phyloP scores from a whole-genome alignment of 2,797 vertebrate species.

The Anabas testudineus region DNA sequence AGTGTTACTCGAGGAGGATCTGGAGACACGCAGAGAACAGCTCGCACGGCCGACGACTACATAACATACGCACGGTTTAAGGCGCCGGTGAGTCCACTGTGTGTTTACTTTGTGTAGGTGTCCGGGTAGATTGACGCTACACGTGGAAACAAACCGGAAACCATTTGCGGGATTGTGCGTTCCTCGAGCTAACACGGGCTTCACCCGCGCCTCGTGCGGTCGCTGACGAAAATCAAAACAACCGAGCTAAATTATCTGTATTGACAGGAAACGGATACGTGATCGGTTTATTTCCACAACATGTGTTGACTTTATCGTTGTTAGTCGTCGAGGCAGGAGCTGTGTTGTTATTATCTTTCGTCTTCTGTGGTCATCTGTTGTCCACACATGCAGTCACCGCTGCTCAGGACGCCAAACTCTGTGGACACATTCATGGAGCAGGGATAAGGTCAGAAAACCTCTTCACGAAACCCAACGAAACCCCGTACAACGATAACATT shows the following conservation, averaged over 20 bases:
- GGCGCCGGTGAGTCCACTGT: accelerated
- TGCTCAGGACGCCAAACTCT: constrained; percentile 20
- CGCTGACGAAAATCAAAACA: not conserved
- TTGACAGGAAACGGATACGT: accelerated
- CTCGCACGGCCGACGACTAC: not conserved
- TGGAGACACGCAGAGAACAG: constrained; percentile 29
- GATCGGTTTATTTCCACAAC: accelerated
- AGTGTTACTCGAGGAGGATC: constrained; percentile 25
- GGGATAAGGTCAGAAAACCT: constrained; percentile 30
- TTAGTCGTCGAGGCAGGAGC: not conserved
- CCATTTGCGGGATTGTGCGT: not conserved
- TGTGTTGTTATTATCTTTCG: not conserved
- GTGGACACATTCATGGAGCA: constrained; percentile 62
- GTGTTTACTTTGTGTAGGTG: not conserved
- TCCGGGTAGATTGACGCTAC: accelerated
- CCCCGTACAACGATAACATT: not conserved
- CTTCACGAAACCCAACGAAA: not conserved
- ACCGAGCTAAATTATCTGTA: not conserved
- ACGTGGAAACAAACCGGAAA: not conserved
- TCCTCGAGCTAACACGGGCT: not conserved
- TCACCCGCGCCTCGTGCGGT: not conserved
- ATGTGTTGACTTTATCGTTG: not conserved
- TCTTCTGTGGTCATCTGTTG: not conserved
- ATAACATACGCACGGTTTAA: not conserved
- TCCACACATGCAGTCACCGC: constrained; percentile 45